Conservation (phyloP, 1,140 invertebrate genomes). For the Megathymus violae region DNA sequence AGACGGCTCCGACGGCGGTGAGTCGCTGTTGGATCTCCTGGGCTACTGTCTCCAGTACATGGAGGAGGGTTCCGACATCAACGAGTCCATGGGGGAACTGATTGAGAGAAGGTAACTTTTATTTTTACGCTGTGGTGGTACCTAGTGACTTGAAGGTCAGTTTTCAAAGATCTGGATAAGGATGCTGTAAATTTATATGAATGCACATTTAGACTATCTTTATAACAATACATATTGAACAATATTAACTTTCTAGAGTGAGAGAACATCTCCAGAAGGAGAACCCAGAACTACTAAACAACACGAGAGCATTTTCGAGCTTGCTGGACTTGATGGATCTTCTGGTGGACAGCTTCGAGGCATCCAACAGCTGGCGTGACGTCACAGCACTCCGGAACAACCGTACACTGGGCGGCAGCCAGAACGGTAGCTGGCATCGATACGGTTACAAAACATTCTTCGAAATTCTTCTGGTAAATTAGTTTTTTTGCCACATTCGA, state of each 20-base stretch:
- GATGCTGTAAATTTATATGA: too few species aligned
- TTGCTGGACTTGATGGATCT: slow-evolving; percentile 59
- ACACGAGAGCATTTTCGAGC: slow-evolving; percentile 55
- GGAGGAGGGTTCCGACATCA: slow-evolving; percentile 13
- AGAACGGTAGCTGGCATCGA: slow-evolving; percentile 64
- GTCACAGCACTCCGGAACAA: slow-evolving; percentile 47
- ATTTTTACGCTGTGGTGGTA: not conserved
- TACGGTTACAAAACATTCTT: slow-evolving; percentile 69
- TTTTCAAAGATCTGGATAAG: too few species aligned
- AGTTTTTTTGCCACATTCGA: too few species aligned
- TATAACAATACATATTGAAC: too few species aligned
- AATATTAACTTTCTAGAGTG: too few species aligned
- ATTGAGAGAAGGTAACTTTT: not conserved
- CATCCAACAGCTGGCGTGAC: slow-evolving; percentile 66
- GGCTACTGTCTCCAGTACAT: slow-evolving; percentile 17
- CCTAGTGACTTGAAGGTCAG: too few species aligned
- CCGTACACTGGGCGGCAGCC: slow-evolving; percentile 51
- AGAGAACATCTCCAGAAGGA: too few species aligned
- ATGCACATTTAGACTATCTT: too few species aligned
- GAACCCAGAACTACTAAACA: slow-evolving; percentile 47
- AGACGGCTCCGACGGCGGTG: slow-evolving; percentile 2
- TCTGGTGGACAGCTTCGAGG: slow-evolving; percentile 55
- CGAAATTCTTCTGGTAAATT: slow-evolving; percentile 66
- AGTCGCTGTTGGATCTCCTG: slow-evolving; percentile 32
- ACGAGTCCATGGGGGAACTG: not conserved